Evolutionary conservation across 2,888 invertebrate species (phyloP).

Genomic region (Ctenicera cuprea): DNA sequence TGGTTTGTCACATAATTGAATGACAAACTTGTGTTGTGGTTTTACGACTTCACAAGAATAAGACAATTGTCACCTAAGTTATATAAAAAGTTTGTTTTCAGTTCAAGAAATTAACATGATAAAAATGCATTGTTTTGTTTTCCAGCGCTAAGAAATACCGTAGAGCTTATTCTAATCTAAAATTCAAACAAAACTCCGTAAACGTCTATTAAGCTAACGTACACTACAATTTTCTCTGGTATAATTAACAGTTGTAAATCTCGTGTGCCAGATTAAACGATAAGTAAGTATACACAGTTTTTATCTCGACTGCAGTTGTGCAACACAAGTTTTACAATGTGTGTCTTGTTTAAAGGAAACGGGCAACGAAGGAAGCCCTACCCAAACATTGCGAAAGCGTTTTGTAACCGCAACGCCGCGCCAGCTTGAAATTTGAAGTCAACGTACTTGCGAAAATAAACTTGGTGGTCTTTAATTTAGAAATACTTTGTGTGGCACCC

Average conservation of each 20-base stretch:
- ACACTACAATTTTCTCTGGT: slow-evolving; percentile 28
- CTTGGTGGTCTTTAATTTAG: too few relatives aligned
- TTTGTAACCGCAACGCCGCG: not conserved
- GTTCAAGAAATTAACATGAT: too few relatives aligned
- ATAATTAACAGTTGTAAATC: slow-evolving; percentile 29
- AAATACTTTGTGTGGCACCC: too few relatives aligned
- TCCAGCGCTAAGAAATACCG: not conserved
- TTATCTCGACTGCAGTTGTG: not conserved
- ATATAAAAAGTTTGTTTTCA: too few relatives aligned
- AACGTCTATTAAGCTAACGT: slow-evolving; percentile 23
- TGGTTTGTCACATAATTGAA: too few relatives aligned
- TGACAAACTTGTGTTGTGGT: too few relatives aligned
- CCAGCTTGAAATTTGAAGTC: not conserved
- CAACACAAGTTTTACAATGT: not conserved
- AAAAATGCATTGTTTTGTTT: not conserved
- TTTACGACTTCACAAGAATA: too few relatives aligned
- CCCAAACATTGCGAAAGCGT: slow-evolving; percentile 16
- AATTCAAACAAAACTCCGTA: slow-evolving; percentile 30
- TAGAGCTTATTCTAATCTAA: slow-evolving; percentile 8
- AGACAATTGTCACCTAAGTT: too few relatives aligned
- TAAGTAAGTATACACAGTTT: slow-evolving; percentile 5
- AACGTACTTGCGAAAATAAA: slow-evolving; percentile 3
- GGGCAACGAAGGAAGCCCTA: not conserved
- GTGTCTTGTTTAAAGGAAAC: slow-evolving; percentile 11
- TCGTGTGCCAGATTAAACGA: slow-evolving; percentile 14